These are phyloP conservation scores for Trichogramma dendrolimi DNA, from an alignment of 2,888 invertebrate genomes.

Conservation along the genomic window DNA sequence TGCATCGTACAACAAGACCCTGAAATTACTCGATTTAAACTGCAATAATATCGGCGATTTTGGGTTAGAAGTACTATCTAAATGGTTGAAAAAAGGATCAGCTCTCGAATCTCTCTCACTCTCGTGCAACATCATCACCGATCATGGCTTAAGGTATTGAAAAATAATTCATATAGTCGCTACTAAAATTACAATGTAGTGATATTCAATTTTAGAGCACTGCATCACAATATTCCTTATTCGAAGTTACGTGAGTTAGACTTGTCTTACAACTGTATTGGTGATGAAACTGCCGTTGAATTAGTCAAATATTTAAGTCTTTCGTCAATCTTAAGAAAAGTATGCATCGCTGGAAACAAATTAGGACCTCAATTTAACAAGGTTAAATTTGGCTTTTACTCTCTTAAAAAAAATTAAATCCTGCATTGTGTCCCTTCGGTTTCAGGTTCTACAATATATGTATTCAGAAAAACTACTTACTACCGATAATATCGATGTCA, in stretches of 20 bases:
- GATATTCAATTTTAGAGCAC: constrained; percentile 45
- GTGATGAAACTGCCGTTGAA: constrained; percentile 55
- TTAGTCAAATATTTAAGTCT: constrained; percentile 60
- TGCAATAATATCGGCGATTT: constrained; percentile 61
- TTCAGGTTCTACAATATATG: no score
- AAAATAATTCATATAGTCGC: constrained; percentile 3
- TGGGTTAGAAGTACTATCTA: constrained; percentile 56
- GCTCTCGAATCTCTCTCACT: constrained; percentile 56
- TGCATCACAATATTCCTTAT: constrained; percentile 58
- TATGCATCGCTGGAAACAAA: constrained; percentile 53
- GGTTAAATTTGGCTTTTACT: no score
- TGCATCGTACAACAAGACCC: constrained; percentile 53
- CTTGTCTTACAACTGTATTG: constrained; percentile 57
- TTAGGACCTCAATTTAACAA: constrained; percentile 36
- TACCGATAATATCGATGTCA: no score
- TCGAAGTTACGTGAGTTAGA: constrained; percentile 60
- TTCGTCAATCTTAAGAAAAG: constrained; percentile 48
- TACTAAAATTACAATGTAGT: not conserved
- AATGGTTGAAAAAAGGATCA: constrained; percentile 57
- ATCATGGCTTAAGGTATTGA: constrained; percentile 55
- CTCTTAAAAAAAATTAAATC: no score
- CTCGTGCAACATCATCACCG: constrained; percentile 57
- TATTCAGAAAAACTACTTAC: no score
- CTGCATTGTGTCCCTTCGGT: no score
- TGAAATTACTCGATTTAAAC: constrained; percentile 60